Evolutionary conservation across 2,797 vertebrate genomes (phyloP).

Genomic region (Capromys pilorides): DNA sequence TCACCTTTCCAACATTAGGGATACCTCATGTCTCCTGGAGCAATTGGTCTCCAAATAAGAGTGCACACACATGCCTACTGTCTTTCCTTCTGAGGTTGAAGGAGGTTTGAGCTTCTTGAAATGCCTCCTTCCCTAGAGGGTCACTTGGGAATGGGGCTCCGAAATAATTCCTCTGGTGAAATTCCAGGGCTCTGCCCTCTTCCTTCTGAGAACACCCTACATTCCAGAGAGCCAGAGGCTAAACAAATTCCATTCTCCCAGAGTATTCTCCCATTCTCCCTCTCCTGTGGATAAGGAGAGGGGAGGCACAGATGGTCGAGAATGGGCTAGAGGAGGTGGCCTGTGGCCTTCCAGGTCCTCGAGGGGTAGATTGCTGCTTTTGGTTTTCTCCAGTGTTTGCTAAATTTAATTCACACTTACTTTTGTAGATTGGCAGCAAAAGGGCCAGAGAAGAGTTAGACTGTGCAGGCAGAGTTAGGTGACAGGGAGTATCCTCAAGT

Average conservation of each 20-base stretch:
- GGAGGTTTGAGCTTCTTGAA: neutral
- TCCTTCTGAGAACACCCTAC: neutral
- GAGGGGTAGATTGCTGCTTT: neutral
- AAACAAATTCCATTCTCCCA: neutral
- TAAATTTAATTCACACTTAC: neutral
- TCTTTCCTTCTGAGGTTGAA: neutral
- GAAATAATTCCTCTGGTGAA: neutral
- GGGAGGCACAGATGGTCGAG: neutral
- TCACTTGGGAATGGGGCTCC: neutral
- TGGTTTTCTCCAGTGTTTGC: neutral
- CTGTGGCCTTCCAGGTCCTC: neutral
- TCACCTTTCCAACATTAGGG: neutral
- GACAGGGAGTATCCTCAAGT: neutral
- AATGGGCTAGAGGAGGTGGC: neutral
- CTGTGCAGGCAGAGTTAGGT: neutral
- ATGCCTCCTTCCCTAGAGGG: neutral
- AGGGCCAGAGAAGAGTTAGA: neutral
- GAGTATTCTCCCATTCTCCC: neutral
- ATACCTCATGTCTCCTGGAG: neutral
- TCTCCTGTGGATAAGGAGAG: neutral
- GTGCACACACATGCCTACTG: neutral
- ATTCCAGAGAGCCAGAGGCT: neutral
- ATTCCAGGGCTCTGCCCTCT: neutral
- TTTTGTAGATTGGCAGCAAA: neutral
- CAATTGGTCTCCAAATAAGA: neutral